Evolutionary conservation across 2,113 vertebrate genomes (phyloP), one percentile per base, ranked within the genome.

Genomic region (Etia nguti): DNA sequence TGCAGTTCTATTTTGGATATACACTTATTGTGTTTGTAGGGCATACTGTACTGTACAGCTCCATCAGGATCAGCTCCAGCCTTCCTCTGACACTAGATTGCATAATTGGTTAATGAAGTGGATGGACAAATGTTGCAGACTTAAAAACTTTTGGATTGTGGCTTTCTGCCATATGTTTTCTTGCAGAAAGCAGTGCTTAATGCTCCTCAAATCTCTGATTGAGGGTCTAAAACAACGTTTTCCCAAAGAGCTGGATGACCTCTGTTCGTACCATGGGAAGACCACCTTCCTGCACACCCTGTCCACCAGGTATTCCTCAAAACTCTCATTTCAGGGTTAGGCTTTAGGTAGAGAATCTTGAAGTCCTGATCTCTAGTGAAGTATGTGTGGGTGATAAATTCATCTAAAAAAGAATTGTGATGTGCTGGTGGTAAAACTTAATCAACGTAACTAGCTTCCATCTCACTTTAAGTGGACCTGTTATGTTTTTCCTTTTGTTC

Each of bases 181-280:
- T 52, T 26, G 4, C 57, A 96, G 92, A 29, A 95, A 95, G 59
- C 34, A 8, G 86, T 96, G 93, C 59, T 65, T 91, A 57, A 85
- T 83, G 73, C 85, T 96, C 12, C 92, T 96, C 57, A 95, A 94
- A 90, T 94, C 54, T 90, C 34, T 89, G 65, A 90, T 95, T 56
- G 88, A 92, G 54, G 88, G 92, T 29, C 89, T 96, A 75, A 96
- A 96, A 90, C 48, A 55, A 10, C 88, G 79, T 8, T 93, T 93
- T 82, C 94, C 94, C 8, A 48, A 90, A 65, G 90, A 96, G 26
- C 87, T 96, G 83, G 59, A 86, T 0, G 54, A 29, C 8, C 91
- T 96, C 46, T 95, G 90, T 79, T 94, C 94, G 3, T 96, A 96
- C 79, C 95, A 96, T 15, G 92, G 89, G 13, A 95, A 95, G 90